A percentile compares a stretch with the other conserved stretches of the same genome.
These are phyloP conservation scores for Craniophora ligustri DNA, from an alignment of 2,888 invertebrate genomes.

Conservation along the genomic window DNA sequence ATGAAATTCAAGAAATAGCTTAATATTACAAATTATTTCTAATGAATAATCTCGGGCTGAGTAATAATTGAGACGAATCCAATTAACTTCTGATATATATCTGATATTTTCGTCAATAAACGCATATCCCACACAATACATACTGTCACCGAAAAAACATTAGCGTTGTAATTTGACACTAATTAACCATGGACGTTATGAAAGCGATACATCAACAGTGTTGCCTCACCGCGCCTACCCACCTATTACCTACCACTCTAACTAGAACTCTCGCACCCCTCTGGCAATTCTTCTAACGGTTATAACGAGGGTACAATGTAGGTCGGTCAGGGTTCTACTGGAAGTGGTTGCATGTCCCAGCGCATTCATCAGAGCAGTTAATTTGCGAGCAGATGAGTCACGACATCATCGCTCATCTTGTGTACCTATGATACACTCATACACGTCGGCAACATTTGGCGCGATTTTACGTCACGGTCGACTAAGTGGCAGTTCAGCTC, in stretches of 20 bases:
- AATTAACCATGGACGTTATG: slow-evolving; percentile 83
- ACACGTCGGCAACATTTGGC: slow-evolving; percentile 76
- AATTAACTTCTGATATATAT: background rate
- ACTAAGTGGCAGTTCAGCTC: slow-evolving; percentile 25
- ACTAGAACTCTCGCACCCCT: slow-evolving; percentile 55
- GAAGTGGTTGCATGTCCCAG: slow-evolving; percentile 67
- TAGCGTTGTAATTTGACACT: slow-evolving; percentile 82
- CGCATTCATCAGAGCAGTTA: slow-evolving; percentile 86
- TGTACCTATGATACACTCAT: slow-evolving; percentile 68
- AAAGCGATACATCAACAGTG: slow-evolving; percentile 82
- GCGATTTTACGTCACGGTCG: slow-evolving; percentile 47
- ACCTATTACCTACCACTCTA: slow-evolving; percentile 65
- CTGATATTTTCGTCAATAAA: slow-evolving; percentile 12
- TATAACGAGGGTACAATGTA: slow-evolving; percentile 36
- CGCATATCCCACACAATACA: slow-evolving; percentile 40
- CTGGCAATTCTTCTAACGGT: slow-evolving; percentile 37
- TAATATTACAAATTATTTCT: background rate
- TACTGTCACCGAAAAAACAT: slow-evolving; percentile 68
- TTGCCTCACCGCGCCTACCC: slow-evolving; percentile 74
- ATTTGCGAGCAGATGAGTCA: slow-evolving; percentile 85
- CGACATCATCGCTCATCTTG: slow-evolving; percentile 84
- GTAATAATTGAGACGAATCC: background rate
- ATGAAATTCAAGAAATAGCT: background rate
- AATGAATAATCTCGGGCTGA: background rate
- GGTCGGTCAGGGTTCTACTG: slow-evolving; percentile 57